These are phyloP conservation scores for Festucalex cinctus DNA, from an alignment of 2,113 vertebrate genomes.

Conservation along the genomic window DNA sequence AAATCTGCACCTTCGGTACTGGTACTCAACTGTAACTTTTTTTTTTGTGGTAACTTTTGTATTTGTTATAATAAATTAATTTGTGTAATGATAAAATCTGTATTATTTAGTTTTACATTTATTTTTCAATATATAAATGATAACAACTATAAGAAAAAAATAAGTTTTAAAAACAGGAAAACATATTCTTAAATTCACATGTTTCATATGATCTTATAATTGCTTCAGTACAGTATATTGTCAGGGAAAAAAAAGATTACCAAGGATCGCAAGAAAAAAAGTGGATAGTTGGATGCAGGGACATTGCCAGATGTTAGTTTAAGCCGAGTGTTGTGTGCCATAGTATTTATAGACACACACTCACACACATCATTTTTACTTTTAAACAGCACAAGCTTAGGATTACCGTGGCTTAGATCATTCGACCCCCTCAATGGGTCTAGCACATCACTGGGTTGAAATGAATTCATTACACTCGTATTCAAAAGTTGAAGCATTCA, in stretches of 20 bases:
- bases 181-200: background rate
- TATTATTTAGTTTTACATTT: too few species aligned
- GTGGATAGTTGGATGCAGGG: slow-evolving; percentile 49
- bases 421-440: slow-evolving; percentile 69
- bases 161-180: too few species aligned
- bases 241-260: background rate
- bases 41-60: too few species aligned
- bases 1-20: too few species aligned
- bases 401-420: slow-evolving; percentile 82
- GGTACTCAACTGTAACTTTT: too few species aligned
- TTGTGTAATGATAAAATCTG: too few species aligned
- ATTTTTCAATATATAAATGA: too few species aligned
- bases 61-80: too few species aligned
- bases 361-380: slow-evolving; percentile 51
- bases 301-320: slow-evolving; percentile 72
- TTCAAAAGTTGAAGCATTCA: slow-evolving; percentile 56
- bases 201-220: background rate
- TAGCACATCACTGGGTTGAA: slow-evolving; percentile 69
- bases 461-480: slow-evolving; percentile 71
- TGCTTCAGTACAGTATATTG: slow-evolving; percentile 4
- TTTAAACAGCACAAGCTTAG: slow-evolving; percentile 71
- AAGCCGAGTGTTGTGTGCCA: slow-evolving; percentile 58
- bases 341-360: slow-evolving; percentile 51
- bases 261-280: slow-evolving; percentile 29
- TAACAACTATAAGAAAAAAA: too few species aligned